A percentile compares a stretch with the other conserved stretches of the same genome.
phyloP scores from a whole-genome alignment of 92 coral and sea anemone genomes.

The Porites evermanni region DNA sequence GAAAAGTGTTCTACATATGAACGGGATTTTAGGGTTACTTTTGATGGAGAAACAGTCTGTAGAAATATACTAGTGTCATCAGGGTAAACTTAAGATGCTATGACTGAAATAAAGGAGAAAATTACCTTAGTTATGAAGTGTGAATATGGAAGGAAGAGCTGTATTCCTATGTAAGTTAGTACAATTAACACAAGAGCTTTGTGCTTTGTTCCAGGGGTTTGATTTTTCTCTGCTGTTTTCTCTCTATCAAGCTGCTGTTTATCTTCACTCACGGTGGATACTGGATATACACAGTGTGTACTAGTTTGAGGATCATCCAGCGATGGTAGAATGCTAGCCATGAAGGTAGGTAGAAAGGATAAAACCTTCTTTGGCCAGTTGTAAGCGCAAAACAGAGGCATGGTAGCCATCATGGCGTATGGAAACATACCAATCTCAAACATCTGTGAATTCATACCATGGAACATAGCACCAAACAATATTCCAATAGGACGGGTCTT shows the following conservation, averaged over 20 bases:
- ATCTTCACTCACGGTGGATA: not conserved
- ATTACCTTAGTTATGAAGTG: conserved; percentile 95
- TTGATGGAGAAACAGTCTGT: no score
- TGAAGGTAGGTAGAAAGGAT: conserved; percentile 63
- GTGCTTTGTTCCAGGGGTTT: conserved; percentile 47
- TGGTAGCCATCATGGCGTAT: conserved; percentile 92
- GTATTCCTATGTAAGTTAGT: conserved; percentile 67
- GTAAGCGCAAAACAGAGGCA: conserved; percentile 77
- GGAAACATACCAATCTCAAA: conserved; percentile 97
- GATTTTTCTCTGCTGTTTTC: not conserved
- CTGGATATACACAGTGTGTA: conserved; percentile 63
- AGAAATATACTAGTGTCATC: no score
- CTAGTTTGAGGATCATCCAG: conserved; percentile 64
- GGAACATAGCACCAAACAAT: conserved; percentile 84
- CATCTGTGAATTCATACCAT: conserved; percentile 98
- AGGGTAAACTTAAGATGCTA: no score
- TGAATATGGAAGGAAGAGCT: conserved; percentile 90
- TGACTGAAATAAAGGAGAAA: not conserved
- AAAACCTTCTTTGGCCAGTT: conserved; percentile 92
- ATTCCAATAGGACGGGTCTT: conserved; percentile 89
- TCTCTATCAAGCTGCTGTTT: conserved; percentile 12
- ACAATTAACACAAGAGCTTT: conserved; percentile 56
- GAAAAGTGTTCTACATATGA: no score
- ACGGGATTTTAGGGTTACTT: no score
- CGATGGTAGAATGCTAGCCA: conserved; percentile 66